These are phyloP conservation scores for Pseudoatta argentina DNA, from an alignment of 1,140 invertebrate genomes.

Conservation along the genomic window DNA sequence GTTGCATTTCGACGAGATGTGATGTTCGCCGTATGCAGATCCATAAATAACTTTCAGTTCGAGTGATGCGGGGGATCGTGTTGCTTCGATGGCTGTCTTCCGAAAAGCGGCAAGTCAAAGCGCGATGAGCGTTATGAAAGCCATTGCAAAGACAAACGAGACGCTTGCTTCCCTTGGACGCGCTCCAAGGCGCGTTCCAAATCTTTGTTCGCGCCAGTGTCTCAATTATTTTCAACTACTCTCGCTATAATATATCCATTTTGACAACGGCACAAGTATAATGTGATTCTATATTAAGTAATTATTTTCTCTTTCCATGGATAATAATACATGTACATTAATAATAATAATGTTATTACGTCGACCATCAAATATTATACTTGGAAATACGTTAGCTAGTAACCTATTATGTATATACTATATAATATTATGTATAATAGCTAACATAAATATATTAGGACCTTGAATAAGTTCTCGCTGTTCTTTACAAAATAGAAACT, in stretches of 20 bases:
- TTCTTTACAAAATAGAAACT: too few species aligned
- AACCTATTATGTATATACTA: not conserved
- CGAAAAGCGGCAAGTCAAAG: slow-evolving; percentile 43
- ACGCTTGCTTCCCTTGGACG: slow-evolving; percentile 45
- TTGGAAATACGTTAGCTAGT: not conserved
- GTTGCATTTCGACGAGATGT: slow-evolving; percentile 36
- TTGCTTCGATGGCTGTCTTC: slow-evolving; percentile 40
- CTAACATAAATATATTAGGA: not conserved
- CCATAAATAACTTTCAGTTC: slow-evolving; percentile 60
- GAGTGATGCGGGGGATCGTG: slow-evolving; percentile 41
- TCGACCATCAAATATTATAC: not conserved
- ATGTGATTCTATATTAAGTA: not conserved
- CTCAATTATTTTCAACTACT: slow-evolving; percentile 63
- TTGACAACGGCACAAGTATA: not conserved
- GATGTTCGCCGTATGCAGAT: not conserved
- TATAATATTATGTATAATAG: not conserved
- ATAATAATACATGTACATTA: not conserved
- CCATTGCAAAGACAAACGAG: slow-evolving; percentile 5
- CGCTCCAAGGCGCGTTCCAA: slow-evolving; percentile 25
- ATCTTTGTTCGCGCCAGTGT: slow-evolving; percentile 28
- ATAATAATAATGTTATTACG: not conserved
- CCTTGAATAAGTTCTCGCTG: too few species aligned
- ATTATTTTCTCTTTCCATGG: not conserved
- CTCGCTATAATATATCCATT: slow-evolving; percentile 12
- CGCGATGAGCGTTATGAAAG: slow-evolving; percentile 51